Base-by-base conservation (phyloP, 2,113 vertebrate genomes). In the Alligator sinensis region DNA sequence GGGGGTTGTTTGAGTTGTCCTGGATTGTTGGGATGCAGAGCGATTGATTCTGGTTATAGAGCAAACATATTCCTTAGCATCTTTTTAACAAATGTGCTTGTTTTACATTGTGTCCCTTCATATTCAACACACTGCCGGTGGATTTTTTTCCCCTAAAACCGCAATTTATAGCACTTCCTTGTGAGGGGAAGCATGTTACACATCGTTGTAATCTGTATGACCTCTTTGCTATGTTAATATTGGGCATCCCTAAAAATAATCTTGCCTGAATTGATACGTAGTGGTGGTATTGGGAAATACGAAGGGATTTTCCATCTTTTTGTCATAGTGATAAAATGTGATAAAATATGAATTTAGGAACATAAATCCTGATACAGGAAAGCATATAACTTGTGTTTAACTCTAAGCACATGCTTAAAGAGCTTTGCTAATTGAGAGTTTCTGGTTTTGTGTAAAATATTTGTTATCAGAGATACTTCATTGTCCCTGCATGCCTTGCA, bases 251-350 rank as follows among this genome's bases (percentile, higher is more conserved):
- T 83, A 74, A 38, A 47, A 13, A n/a, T 77, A 70, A 28, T 81
- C 30, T 77, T 81, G 38, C 25, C 34, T 74, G 28, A 74, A 34
- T 27, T 63, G 74, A 47, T 91, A 25, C 9, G 68, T 55, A 34
- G 7, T 47, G 58, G 4, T 77, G 57, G 66, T 85, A 68, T 81
- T 55, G 58, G 74, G 30, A 84, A 88, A 82, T 25, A 68, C 63
- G 25, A 89, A 86, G 24, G 15, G 87, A 70, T 11, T 93, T 92
- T 72, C 54, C 59, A 83, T 77, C 38, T 63, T 55, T 18, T 38
- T 95, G 92, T 94, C 80, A 87, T 18, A 60, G 28, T 38, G 38
- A 78, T 85, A 92, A 72, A 13, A 2, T 63, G 17, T 27, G 0
- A 58, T 84, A 2, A 89, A 88, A 6, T 34, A 27, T 91, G 83